A percentile compares a stretch with the other conserved stretches of the same genome.
Conservation (phyloP, 2,888 invertebrate genomes). For the Endotricha flammealis region DNA sequence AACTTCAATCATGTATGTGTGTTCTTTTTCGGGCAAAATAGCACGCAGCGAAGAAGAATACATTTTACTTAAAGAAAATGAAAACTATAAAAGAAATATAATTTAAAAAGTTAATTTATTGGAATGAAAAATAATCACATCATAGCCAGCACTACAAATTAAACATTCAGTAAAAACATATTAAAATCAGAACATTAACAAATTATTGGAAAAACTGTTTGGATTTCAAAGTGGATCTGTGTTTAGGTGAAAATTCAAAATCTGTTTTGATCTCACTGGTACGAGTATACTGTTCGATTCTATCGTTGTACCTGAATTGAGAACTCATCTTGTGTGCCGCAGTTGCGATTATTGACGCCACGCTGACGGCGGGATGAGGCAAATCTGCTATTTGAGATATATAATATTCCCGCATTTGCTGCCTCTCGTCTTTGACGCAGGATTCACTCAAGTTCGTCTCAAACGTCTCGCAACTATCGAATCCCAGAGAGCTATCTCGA, state of each 20-base stretch:
- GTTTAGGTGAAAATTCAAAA: constrained; percentile 36
- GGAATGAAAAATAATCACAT: too few relatives aligned
- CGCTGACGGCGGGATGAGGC: constrained; percentile 40
- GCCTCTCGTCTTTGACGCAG: constrained; percentile 18
- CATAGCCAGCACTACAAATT: too few relatives aligned
- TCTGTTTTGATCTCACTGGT: constrained; percentile 14
- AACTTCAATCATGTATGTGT: too few relatives aligned
- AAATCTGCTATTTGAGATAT: constrained; percentile 46
- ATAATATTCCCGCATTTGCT: constrained; percentile 34
- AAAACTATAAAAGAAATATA: too few relatives aligned
- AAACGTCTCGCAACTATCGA: constrained; percentile 18
- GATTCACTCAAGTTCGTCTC: constrained; percentile 22
- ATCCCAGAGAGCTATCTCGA: constrained; percentile 8
- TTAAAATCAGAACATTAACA: too few relatives aligned
- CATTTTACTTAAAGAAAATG: too few relatives aligned
- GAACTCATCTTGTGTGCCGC: constrained; percentile 37
- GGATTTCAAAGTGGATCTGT: constrained; percentile 42
- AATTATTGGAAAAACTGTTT: constrained; percentile 19
- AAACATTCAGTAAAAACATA: too few relatives aligned
- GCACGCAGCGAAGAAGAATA: too few relatives aligned
- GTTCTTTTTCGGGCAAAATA: too few relatives aligned
- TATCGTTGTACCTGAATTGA: constrained; percentile 37
- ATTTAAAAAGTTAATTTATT: too few relatives aligned
- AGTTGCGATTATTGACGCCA: constrained; percentile 44
- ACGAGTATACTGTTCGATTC: constrained; percentile 32